Conservation (phyloP, 1,140 invertebrate genomes). For the Scaptomyza hsui region DNA sequence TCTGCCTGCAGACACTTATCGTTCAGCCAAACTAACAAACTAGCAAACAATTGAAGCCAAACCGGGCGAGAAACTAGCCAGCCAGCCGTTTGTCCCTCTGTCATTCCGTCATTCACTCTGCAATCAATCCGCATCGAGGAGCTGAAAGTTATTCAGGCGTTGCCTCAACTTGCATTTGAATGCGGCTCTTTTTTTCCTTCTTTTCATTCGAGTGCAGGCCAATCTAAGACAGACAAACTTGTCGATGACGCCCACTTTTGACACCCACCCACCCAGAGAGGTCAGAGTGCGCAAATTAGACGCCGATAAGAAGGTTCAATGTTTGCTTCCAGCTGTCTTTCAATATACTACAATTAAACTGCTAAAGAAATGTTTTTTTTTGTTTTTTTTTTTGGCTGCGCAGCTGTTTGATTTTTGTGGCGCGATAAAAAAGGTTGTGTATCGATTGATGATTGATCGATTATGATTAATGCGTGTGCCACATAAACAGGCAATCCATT, state of each 20-base stretch:
- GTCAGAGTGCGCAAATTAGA: constrained; percentile 43
- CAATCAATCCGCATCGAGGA: constrained; percentile 45
- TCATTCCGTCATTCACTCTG: neutral
- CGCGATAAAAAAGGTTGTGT: constrained; percentile 3
- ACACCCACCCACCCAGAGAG: neutral
- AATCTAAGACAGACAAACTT: constrained; percentile 30
- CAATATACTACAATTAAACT: constrained; percentile 50
- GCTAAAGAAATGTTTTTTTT: constrained; percentile 30
- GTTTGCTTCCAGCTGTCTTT: constrained; percentile 6
- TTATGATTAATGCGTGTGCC: constrained; percentile 19
- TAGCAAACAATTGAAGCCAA: constrained; percentile 66
- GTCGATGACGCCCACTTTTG: constrained; percentile 33
- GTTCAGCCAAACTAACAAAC: constrained; percentile 60
- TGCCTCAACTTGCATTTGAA: constrained; percentile 47
- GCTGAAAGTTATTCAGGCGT: constrained; percentile 45
- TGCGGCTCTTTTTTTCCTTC: constrained; percentile 23
- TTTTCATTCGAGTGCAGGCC: neutral
- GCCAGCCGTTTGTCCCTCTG: neutral
- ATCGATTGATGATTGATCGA: constrained; percentile 35
- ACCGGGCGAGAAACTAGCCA: constrained; percentile 38
- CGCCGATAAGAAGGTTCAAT: constrained; percentile 1
- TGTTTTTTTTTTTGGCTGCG: neutral
- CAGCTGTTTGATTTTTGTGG: constrained; percentile 49
- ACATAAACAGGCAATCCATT: constrained; percentile 20
- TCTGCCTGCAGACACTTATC: constrained; percentile 43